Base-by-base conservation (phyloP, 1,140 invertebrate genomes). In the Drosophila ohnishii region DNA sequence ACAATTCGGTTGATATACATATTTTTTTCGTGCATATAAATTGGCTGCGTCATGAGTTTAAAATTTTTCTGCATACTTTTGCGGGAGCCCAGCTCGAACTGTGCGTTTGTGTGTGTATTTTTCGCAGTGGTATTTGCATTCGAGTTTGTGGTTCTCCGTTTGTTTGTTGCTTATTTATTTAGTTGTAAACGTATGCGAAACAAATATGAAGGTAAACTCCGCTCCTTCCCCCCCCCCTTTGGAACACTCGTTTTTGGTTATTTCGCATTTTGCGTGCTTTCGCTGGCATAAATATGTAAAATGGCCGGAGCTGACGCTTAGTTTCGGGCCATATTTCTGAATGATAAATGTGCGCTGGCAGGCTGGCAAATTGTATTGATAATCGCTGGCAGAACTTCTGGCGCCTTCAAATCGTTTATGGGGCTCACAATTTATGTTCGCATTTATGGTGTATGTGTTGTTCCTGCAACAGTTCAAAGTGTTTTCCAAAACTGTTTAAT, bases 11-110 rank as follows among this genome's bases (percentile, higher is more conserved):
- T 44, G 34, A 58, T 62, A 42, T 50, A 45, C 25, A 22, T n/a
- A 4, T 50, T 61, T 53, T 50, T 53, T 59, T 60, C 40, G 35
- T 67, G 50, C 71, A 76, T 66, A 70, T 65, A 83, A 87, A 86
- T 79, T 86, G 84, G 35, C 63, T 62, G 73, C 58, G 80, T 87
- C 71, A 87, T 62, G 72, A 48, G 79, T 82, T 87, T 76, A 69
- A 83, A 72, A 83, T 83, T 77, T 53, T 53, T 76, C 48, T 82
- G 83, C 83, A 86, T 87, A 82, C 79, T 87, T 86, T 73, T 79
- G 47, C 30, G 84, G 53, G 66, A 53, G 11, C 30, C 30, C 30
- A 19, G 28, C 19, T 5, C 44, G 10, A 10, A 25, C 1, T 55
- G 34, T 37, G 19, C 19, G 34, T 48, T 35, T 62, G 44, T 70